Base-by-base conservation (phyloP, 2,888 invertebrate species). In the Cosmia pyralina region DNA sequence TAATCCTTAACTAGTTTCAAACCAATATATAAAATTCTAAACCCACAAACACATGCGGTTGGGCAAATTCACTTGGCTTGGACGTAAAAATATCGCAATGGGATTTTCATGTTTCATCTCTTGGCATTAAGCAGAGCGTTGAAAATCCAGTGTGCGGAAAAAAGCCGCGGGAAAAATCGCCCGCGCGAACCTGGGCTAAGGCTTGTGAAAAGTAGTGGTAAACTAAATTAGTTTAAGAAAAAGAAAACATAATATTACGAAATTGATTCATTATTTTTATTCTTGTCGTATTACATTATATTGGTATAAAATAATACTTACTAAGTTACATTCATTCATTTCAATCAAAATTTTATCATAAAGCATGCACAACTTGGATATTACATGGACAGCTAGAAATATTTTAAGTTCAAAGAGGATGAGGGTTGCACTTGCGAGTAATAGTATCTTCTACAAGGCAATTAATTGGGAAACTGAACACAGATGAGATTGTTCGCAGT, bases 261-360 rank as follows among this genome's bases (percentile, higher is more conserved):
- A 85, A 85, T 84, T 79, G 66, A 85, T 82, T 85, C 8, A 85
- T 87, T 69, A 83, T 87, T 85, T 85, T 85, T 85, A 85, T 87
- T 85, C 38, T 70, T 83, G 57, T 72, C 73, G 75, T 81, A 71
- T 81, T 79, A 87, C 75, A 85, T 82, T 76, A 74, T 3, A 81
- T 73, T 77, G 75, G 79, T 81, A 85, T 79, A 85, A 81, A 86
- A 85, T 86, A 86, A 83, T 87, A 87, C 85, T 85, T 87, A 87
- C 85, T 85, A 78, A 79, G 77, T 85, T 71, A 81, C 85, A 87
- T 77, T 83, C 77, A 85, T 83, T 76, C 70, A 82, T 78, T 77
- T 65, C 53, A 69, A 84, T 72, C 67, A 77, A 70, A 57, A 72
- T 64, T 64, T 76, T 74, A 72, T 72, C 22, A 60, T 71, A 55